These are phyloP conservation scores for Tenualosa ilisha DNA, from an alignment of 2,797 vertebrate species.

Conservation along the genomic window DNA sequence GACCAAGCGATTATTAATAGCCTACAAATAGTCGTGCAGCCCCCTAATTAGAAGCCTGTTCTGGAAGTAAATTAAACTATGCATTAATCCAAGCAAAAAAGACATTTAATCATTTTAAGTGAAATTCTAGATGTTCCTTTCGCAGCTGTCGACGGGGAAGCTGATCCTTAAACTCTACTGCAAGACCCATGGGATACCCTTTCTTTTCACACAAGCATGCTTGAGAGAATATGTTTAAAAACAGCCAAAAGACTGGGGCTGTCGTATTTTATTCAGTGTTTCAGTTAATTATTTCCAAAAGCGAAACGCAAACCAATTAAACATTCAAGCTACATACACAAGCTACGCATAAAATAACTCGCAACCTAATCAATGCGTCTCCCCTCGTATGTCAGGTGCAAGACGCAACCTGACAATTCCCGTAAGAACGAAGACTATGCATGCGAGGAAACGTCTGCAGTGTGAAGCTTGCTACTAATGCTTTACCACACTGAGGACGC, in stretches of 20 bases:
- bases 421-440: not conserved
- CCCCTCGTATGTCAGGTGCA: not conserved
- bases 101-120: not conserved
- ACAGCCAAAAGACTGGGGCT: not conserved
- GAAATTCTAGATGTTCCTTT: constrained; percentile 6
- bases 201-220: not conserved
- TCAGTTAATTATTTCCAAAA: not conserved
- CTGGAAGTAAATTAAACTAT: not conserved
- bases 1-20: not conserved
- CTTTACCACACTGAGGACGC: constrained; percentile 13
- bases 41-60: not conserved
- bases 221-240: not conserved
- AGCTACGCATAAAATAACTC: not conserved
- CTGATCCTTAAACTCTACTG: not conserved
- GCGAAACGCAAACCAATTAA: not conserved
- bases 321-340: not conserved
- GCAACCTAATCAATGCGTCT: not conserved
- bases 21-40: not conserved
- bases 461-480: not conserved
- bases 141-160: constrained; percentile 1
- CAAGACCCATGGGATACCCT: not conserved
- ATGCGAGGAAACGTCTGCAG: not conserved
- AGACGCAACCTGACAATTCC: not conserved
- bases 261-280: not conserved
- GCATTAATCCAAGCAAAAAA: not conserved